Evolutionary conservation across 2,797 vertebrate genomes (phyloP).

Genomic region (Tiaroga cobitis): DNA sequence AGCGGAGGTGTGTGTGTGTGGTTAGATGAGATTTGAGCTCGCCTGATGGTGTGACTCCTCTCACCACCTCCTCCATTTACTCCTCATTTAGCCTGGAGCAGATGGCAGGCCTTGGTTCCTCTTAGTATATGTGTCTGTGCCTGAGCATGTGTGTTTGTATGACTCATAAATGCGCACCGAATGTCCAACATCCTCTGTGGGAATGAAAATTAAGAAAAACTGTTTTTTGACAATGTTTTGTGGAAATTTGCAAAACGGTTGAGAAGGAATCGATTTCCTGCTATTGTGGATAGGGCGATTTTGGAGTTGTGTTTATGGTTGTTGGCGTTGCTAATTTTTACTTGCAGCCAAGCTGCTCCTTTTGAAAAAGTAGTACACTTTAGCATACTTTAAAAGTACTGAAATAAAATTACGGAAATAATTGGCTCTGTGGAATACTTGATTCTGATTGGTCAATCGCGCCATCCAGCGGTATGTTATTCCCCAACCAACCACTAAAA

Average conservation of each 20-base stretch:
- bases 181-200: neutral
- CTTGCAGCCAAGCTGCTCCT: neutral
- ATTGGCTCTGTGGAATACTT: too few relatives aligned
- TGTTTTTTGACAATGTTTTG: slow-evolving; percentile 2
- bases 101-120: slow-evolving; percentile 86
- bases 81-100: slow-evolving; percentile 91
- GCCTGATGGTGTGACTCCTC: slow-evolving; percentile 59
- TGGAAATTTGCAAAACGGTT: neutral
- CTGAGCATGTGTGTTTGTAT: slow-evolving; percentile 31
- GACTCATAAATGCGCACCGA: slow-evolving; percentile 17
- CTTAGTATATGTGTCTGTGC: slow-evolving; percentile 9
- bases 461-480: too few relatives aligned
- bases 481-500: too few relatives aligned
- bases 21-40: slow-evolving; percentile 55
- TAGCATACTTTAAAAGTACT: too few relatives aligned
- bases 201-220: neutral
- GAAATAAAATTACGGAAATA: too few relatives aligned
- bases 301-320: too few relatives aligned
- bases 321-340: neutral
- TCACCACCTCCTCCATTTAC: slow-evolving; percentile 81
- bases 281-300: neutral
- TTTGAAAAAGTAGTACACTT: neutral
- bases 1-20: slow-evolving; percentile 18
- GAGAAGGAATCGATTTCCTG: neutral
- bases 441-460: too few relatives aligned